Conservation (phyloP, 2,888 invertebrate genomes). For the Ennomos fuscantarius region DNA sequence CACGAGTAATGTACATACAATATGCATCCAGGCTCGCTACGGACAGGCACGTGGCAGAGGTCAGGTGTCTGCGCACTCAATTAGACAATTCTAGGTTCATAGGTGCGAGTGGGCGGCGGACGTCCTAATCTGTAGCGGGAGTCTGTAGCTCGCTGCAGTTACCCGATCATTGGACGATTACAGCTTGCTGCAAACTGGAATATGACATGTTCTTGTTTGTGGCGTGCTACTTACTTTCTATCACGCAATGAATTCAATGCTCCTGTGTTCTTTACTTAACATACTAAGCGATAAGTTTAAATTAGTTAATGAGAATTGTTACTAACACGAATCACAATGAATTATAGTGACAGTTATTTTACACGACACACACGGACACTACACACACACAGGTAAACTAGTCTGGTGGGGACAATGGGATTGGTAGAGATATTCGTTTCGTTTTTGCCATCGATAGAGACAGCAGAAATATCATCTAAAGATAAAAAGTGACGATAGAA, state of each 20-base stretch:
- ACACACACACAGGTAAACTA: no score
- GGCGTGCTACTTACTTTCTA: no score
- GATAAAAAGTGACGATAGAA: no score
- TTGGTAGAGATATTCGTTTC: no score
- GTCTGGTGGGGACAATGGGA: no score
- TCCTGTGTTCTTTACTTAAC: not conserved
- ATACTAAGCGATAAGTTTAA: no score
- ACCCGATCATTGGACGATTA: slow-evolving; percentile 45
- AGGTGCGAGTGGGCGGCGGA: slow-evolving; percentile 45
- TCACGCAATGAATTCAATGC: not conserved
- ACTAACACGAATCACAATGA: no score
- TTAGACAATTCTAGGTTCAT: slow-evolving; percentile 46
- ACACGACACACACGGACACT: no score
- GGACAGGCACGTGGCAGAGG: slow-evolving; percentile 7
- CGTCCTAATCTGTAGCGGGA: slow-evolving; percentile 37
- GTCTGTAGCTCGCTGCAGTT: slow-evolving; percentile 10
- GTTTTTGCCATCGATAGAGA: no score
- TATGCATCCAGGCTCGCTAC: not conserved
- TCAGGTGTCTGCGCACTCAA: slow-evolving; percentile 50
- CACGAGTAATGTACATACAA: not conserved
- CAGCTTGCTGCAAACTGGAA: not conserved
- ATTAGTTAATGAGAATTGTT: no score
- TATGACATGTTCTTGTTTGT: not conserved
- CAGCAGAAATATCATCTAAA: no score
- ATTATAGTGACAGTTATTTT: no score